Evolutionary conservation across 2,797 vertebrate genomes (phyloP), one percentile per base, ranked within the genome.

Genomic region (Cirrhinus mrigala): DNA sequence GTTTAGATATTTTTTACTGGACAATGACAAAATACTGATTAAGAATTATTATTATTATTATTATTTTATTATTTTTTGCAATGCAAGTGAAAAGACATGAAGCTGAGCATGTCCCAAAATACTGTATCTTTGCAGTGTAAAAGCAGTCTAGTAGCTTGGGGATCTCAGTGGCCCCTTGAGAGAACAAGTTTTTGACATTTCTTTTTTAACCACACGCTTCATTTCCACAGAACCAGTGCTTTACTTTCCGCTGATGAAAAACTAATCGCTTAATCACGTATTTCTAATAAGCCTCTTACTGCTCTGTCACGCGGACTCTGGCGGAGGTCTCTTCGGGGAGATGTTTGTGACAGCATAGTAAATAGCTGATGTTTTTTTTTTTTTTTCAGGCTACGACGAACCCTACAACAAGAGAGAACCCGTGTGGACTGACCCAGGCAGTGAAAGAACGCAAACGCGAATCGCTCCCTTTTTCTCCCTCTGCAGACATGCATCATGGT

Each of bases 371-470:
- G 89, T 88, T 91, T 92, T 84, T 92, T 92, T 90, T 88, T 88
- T 91, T 92, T 84, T 92, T 92, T 64, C 81, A 92, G 89, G 91
- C 91, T 87, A 75, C 8, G 84, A 88, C 64, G 92, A 91, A 93
- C 92, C 94, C 94, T 91, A 85, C 22, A 27, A 33, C 10, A 11
- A 91, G 92, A 92, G 79, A 83, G 92, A 91, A 93, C 89, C 92
- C 88, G 86, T 92, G 90, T 93, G 92, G 66, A 68, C 68, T 81
- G 90, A 91, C 88, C 94, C 94, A 91, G 75, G 92, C 91, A 93
- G 94, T 95, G 95, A 94, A 93, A 93, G 88, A 91, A 94, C 93
- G 92, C 93, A 95, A 94, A 95, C 92, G 92, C 90, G 89, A 91
- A 93, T 94, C 91, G 91, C 91, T 87, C 73, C 27, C 29, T 69